A percentile compares a stretch with the other conserved stretches of the same genome.
phyloP scores from a whole-genome alignment of 2,797 vertebrate species.

The Myotis findleyi region DNA sequence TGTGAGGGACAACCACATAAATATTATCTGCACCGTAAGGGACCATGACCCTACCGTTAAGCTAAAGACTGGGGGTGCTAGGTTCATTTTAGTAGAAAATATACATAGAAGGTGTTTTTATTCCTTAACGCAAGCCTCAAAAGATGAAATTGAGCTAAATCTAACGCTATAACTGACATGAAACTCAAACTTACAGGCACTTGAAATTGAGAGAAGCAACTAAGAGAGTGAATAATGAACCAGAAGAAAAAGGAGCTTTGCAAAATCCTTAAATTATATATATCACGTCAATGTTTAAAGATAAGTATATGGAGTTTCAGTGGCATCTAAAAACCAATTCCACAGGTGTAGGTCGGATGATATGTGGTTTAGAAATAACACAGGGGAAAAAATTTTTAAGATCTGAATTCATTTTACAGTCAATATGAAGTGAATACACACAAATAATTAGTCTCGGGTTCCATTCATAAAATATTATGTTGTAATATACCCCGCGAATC shows the following conservation, averaged over 20 bases:
- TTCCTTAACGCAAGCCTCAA: neutral
- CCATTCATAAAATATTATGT: neutral
- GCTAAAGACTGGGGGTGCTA: neutral
- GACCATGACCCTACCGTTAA: neutral
- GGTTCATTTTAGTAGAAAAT: neutral
- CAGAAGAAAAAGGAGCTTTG: constrained; percentile 3
- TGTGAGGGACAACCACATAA: neutral
- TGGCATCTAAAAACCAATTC: neutral
- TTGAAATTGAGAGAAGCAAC: neutral
- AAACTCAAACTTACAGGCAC: neutral
- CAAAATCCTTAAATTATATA: neutral
- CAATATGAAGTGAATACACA: neutral
- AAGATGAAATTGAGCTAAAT: constrained; percentile 21
- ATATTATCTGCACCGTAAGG: neutral
- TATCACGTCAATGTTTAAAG: neutral
- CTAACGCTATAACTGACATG: neutral
- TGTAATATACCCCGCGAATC: no score
- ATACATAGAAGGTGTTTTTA: neutral
- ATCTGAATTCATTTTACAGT: neutral
- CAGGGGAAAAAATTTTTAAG: neutral
- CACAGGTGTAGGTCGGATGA: neutral
- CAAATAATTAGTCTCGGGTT: neutral
- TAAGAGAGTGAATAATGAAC: neutral
- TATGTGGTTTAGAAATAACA: neutral
- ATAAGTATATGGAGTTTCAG: neutral